Percentiles rank a stretch among this genome's conserved stretches.
Conservation (phyloP, 2,797 vertebrate genomes). For the Clarias platycephalus region DNA sequence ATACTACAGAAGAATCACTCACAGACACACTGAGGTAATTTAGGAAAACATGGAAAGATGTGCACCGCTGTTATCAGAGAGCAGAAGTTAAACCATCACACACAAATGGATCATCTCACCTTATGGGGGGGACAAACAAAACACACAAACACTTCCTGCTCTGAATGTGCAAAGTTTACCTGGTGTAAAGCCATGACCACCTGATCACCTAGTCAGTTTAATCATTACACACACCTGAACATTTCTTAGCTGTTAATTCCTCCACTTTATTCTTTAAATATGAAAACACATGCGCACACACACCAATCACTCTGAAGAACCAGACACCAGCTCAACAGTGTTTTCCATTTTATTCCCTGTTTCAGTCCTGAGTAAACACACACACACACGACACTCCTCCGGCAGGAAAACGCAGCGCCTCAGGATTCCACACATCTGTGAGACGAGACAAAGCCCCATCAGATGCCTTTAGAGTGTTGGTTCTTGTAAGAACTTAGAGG, state of each 20-base stretch:
- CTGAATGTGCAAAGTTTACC: constrained; percentile 32
- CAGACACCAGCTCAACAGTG: neutral
- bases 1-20: neutral
- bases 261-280: neutral
- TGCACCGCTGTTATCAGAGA: neutral
- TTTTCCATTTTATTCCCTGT: neutral
- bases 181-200: neutral
- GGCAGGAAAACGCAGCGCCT: neutral
- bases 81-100: neutral
- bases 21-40: constrained; percentile 19
- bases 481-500: neutral
- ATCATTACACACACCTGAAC: neutral
- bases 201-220: neutral
- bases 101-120: neutral
- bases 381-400: neutral
- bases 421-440: neutral
- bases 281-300: neutral
- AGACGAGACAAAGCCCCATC: too few relatives aligned
- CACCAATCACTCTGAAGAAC: neutral
- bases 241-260: too few relatives aligned
- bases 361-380: constrained; percentile 6
- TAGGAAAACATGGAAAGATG: constrained; percentile 7
- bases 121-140: neutral
- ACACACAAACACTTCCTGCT: constrained; percentile 17
- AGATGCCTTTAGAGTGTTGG: neutral